phyloP scores from a whole-genome alignment of 2,888 invertebrate genomes.

The Argyresthia albistria region DNA sequence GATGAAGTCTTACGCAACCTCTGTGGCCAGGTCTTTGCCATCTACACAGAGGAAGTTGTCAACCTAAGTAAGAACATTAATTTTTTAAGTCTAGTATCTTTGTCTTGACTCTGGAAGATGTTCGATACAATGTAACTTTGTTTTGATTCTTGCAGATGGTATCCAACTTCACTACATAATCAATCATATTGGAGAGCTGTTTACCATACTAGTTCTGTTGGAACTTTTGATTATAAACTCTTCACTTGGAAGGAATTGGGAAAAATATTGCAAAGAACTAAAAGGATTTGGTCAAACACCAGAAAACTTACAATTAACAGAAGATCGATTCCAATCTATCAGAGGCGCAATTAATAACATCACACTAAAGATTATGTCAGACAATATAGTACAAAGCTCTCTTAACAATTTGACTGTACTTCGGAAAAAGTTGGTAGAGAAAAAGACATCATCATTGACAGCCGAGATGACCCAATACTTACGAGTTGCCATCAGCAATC shows the following conservation, averaged over 20 bases:
- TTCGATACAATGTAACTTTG: neutral
- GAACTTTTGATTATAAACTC: conserved; percentile 71
- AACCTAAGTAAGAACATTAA: conserved; percentile 51
- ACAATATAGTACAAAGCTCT: conserved; percentile 77
- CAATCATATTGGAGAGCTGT: conserved; percentile 76
- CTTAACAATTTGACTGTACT: conserved; percentile 54
- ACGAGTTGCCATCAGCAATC: conserved; percentile 71
- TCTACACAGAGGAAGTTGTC: conserved; percentile 68
- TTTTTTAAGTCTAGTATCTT: no score
- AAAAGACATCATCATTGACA: conserved; percentile 46
- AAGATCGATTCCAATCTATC: conserved; percentile 77
- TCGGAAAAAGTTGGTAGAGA: conserved; percentile 53
- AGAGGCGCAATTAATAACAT: conserved; percentile 80
- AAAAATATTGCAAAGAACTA: conserved; percentile 81
- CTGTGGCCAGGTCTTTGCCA: conserved; percentile 81
- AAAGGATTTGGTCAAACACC: conserved; percentile 78
- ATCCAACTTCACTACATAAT: conserved; percentile 59
- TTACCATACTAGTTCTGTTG: conserved; percentile 76
- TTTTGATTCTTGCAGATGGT: conserved; percentile 39
- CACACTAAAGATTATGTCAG: conserved; percentile 76
- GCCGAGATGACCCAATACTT: conserved; percentile 80
- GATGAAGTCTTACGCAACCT: conserved; percentile 81
- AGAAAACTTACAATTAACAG: conserved; percentile 70
- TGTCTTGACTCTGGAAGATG: no score
- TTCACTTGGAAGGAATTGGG: conserved; percentile 76